These are phyloP conservation scores for Toxostoma redivivum DNA, from an alignment of 2,113 vertebrate genomes.

Conservation along the genomic window DNA sequence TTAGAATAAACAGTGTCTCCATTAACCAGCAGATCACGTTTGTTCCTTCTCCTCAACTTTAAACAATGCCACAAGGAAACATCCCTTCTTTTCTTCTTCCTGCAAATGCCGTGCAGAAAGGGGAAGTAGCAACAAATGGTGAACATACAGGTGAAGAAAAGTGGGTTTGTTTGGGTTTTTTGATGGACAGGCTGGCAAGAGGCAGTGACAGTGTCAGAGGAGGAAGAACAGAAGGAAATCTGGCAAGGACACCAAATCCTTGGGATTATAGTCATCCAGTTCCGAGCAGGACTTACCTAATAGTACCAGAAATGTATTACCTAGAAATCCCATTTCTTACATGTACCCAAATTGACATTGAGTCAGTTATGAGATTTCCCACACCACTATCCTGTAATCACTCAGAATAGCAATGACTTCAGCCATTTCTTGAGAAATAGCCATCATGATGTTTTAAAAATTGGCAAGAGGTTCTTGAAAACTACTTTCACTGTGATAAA, in stretches of 20 bases:
- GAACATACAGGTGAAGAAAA: neutral
- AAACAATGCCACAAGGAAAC: neutral
- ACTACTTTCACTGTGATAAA: neutral
- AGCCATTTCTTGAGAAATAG: neutral
- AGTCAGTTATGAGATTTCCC: neutral
- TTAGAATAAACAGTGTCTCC: neutral
- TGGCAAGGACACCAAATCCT: neutral
- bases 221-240: neutral
- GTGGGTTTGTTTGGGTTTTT: neutral
- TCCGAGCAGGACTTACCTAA: neutral
- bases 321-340: slow-evolving; percentile 23
- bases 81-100: neutral
- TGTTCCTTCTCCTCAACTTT: neutral
- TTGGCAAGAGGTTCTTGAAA: neutral
- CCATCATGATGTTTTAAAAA: neutral
- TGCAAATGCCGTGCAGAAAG: neutral
- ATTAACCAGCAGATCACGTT: neutral
- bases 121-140: neutral
- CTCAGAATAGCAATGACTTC: neutral
- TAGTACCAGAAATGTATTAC: neutral
- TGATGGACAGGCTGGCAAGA: neutral
- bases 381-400: neutral
- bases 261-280: neutral
- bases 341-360: neutral
- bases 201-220: neutral